A percentile compares a stretch with the other conserved stretches of the same genome.
phyloP scores from a whole-genome alignment of 2,888 invertebrate species.

The Lepidochitona cinerea region DNA sequence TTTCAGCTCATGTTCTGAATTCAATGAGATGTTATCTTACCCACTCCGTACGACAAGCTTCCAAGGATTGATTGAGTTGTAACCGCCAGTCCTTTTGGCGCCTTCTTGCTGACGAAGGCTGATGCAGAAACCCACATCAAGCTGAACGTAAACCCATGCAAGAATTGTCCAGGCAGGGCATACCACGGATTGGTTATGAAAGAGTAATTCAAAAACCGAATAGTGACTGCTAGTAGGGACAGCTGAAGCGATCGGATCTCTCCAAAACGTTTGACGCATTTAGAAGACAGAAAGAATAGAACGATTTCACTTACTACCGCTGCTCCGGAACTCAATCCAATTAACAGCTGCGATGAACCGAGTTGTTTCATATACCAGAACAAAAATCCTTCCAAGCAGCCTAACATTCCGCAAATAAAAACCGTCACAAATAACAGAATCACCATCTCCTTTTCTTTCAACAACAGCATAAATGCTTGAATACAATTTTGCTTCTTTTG shows the following conservation, averaged over 20 bases:
- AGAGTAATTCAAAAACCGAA: conserved; percentile 86
- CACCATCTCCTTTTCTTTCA: neutral
- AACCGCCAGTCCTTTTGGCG: conserved; percentile 23
- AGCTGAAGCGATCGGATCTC: conserved; percentile 87
- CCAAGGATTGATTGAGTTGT: conserved; percentile 30
- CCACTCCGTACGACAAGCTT: conserved; percentile 32
- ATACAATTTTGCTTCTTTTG: neutral
- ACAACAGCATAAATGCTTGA: neutral
- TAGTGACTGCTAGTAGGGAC: conserved; percentile 83
- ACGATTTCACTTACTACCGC: conserved; percentile 34
- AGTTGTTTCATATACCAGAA: conserved; percentile 60
- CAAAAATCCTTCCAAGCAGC: neutral
- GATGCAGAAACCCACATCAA: conserved; percentile 93
- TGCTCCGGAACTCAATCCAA: conserved; percentile 34
- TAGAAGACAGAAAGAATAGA: conserved; percentile 82
- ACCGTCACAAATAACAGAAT: neutral
- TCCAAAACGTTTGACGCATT: conserved; percentile 80
- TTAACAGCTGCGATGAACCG: conserved; percentile 19
- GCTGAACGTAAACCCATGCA: conserved; percentile 90
- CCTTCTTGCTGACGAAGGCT: conserved; percentile 76
- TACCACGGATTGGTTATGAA: conserved; percentile 84
- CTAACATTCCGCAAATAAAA: neutral
- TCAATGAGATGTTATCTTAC: too few species aligned
- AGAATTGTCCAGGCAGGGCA: conserved; percentile 85
- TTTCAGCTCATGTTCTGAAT: too few species aligned